Percentiles rank a stretch among this genome's conserved stretches.
Conservation (phyloP, 2,797 vertebrate species). For the Diplodus sargus region DNA sequence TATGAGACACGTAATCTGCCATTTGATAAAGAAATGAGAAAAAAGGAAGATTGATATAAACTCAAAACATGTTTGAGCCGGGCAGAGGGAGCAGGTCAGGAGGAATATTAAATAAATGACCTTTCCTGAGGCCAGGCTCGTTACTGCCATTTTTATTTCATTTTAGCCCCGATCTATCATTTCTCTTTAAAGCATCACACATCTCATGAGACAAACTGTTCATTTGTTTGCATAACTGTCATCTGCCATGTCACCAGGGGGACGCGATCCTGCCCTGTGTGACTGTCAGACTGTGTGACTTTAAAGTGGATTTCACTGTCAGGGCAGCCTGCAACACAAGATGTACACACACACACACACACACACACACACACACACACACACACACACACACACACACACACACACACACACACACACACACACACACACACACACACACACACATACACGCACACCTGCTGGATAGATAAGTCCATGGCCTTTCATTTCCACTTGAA, state of each 20-base stretch:
- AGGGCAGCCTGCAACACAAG: slow-evolving; percentile 1
- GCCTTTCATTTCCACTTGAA: background rate
- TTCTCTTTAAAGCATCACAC: background rate
- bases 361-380: slow-evolving; percentile 1
- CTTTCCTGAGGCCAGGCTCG: background rate
- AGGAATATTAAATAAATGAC: slow-evolving; percentile 7
- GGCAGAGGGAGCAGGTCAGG: background rate
- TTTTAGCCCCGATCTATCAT: too few species aligned
- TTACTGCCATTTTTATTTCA: too few species aligned
- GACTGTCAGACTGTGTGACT: background rate
- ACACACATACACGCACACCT: slow-evolving; percentile 1
- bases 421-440: background rate
- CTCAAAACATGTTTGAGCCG: slow-evolving; percentile 5
- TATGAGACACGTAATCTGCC: slow-evolving; percentile 16
- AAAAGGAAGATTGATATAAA: slow-evolving; percentile 11
- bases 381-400: background rate
- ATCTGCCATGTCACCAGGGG: background rate
- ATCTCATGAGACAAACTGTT: background rate
- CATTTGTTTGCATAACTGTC: background rate
- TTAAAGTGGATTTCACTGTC: slow-evolving; percentile 10
- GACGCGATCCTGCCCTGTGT: background rate
- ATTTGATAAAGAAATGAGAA: slow-evolving; percentile 4
- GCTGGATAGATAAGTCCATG: background rate
- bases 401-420: background rate
- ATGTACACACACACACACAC: too few species aligned